Evolutionary conservation across 1,140 invertebrate genomes (phyloP).

Genomic region (Adoxophyes honmai): DNA sequence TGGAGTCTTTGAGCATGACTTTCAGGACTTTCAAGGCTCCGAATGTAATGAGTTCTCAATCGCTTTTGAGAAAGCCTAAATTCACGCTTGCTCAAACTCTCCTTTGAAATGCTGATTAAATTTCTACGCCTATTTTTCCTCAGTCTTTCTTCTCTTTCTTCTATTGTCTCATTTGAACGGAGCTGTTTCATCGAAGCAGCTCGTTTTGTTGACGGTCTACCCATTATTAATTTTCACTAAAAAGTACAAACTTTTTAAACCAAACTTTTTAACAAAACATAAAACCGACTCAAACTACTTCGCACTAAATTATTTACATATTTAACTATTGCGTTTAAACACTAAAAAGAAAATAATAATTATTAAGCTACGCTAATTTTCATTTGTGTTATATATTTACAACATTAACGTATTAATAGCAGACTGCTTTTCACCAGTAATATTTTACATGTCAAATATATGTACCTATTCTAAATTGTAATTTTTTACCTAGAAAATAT

Average conservation of each 20-base stretch:
- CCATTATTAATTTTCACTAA: slow-evolving; percentile 3
- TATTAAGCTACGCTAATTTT: background rate
- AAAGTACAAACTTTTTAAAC: slow-evolving; percentile 2
- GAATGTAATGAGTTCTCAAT: background rate
- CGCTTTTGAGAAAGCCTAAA: slow-evolving; percentile 2
- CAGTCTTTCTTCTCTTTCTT: background rate
- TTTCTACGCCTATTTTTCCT: background rate
- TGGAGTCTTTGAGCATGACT: background rate
- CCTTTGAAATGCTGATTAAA: background rate
- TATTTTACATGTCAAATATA: background rate
- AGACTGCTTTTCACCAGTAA: background rate
- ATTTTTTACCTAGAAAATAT: background rate
- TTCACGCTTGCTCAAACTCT: slow-evolving; percentile 1
- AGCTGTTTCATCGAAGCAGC: background rate
- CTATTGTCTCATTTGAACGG: background rate
- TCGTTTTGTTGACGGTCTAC: background rate
- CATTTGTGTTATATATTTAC: too few species aligned
- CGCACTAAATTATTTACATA: background rate
- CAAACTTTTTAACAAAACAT: slow-evolving; percentile 6
- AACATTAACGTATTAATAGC: background rate
- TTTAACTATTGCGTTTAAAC: background rate
- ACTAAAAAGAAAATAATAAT: background rate
- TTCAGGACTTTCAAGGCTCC: background rate
- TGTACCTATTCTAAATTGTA: background rate
- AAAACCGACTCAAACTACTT: background rate